Evolutionary conservation across 2,888 invertebrate genomes (phyloP).

Genomic region (Apodemia zela): DNA sequence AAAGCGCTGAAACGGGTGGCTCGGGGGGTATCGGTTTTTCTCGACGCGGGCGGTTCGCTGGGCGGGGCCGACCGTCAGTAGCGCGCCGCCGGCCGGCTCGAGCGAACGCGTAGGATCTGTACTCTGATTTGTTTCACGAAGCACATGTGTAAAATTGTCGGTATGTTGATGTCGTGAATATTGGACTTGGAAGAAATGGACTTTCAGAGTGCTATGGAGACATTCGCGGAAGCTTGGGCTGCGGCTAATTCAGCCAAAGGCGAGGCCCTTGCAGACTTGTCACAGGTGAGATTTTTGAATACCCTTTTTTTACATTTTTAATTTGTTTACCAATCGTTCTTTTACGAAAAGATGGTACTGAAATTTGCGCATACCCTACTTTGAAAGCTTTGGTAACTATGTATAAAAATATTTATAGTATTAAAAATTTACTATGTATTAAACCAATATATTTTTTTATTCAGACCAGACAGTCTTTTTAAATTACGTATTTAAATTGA

Average conservation of each 20-base stretch:
- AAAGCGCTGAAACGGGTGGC: constrained; percentile 80
- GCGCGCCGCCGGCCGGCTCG: constrained; percentile 83
- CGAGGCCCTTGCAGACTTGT: constrained; percentile 79
- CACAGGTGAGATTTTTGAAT: constrained; percentile 81
- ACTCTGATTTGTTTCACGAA: constrained; percentile 31
- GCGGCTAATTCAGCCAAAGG: constrained; percentile 88
- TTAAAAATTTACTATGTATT: too few species aligned
- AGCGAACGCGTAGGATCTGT: constrained; percentile 51
- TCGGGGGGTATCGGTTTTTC: constrained; percentile 78
- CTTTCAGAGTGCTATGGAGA: constrained; percentile 99
- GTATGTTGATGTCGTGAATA: constrained; percentile 76
- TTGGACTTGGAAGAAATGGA: constrained; percentile 84
- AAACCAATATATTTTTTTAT: not conserved
- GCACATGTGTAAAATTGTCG: constrained; percentile 68
- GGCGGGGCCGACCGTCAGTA: constrained; percentile 77
- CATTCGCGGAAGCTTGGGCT: constrained; percentile 98
- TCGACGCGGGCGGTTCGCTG: constrained; percentile 71
- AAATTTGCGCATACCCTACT: not conserved
- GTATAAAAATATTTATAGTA: not conserved
- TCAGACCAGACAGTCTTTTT: not conserved
- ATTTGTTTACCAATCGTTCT: not conserved
- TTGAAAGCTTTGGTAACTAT: not conserved
- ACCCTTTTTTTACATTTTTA: constrained; percentile 3
- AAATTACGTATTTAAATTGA: constrained; percentile 35
- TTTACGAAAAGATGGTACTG: not conserved